These are phyloP conservation scores for Anaspis maculata DNA, from an alignment of 2,888 invertebrate species.

Conservation along the genomic window DNA sequence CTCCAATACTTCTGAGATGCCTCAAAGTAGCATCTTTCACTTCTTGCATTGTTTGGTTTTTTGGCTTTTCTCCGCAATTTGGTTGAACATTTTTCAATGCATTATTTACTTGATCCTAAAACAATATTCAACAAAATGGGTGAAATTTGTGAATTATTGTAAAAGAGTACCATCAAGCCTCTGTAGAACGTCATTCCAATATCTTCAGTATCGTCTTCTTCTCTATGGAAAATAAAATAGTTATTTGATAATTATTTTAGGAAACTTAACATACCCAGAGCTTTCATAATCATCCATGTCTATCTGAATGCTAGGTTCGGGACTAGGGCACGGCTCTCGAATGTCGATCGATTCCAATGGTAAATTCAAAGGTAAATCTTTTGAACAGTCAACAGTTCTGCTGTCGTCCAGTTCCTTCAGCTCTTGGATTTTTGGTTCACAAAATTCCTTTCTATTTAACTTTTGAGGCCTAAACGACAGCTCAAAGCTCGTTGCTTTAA, in stretches of 20 bases:
- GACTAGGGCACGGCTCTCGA: constrained; percentile 39
- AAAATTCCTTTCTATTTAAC: constrained; percentile 10
- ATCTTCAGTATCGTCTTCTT: constrained; percentile 52
- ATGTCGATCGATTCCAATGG: constrained; percentile 32
- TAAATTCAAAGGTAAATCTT: constrained; percentile 6
- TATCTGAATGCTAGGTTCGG: constrained; percentile 46
- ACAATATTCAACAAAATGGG: too few species aligned
- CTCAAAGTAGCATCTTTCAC: constrained; percentile 37
- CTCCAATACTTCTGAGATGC: constrained; percentile 36
- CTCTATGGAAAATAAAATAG: constrained; percentile 36
- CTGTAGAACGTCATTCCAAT: constrained; percentile 65
- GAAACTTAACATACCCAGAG: not conserved
- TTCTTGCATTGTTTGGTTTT: constrained; percentile 28
- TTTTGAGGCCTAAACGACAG: constrained; percentile 38
- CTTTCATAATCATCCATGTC: constrained; percentile 37
- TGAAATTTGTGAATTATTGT: too few species aligned
- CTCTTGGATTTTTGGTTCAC: constrained; percentile 32
- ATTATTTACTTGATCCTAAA: constrained; percentile 47
- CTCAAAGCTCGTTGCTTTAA: constrained; percentile 62
- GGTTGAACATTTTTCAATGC: constrained; percentile 44
- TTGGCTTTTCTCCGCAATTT: not conserved
- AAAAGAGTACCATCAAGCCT: constrained; percentile 52
- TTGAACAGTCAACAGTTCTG: constrained; percentile 1
- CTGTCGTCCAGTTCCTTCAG: constrained; percentile 22
- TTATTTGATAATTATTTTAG: not conserved